phyloP scores from a whole-genome alignment of 2,113 vertebrate genomes.

The Bothrops jararaca region DNA sequence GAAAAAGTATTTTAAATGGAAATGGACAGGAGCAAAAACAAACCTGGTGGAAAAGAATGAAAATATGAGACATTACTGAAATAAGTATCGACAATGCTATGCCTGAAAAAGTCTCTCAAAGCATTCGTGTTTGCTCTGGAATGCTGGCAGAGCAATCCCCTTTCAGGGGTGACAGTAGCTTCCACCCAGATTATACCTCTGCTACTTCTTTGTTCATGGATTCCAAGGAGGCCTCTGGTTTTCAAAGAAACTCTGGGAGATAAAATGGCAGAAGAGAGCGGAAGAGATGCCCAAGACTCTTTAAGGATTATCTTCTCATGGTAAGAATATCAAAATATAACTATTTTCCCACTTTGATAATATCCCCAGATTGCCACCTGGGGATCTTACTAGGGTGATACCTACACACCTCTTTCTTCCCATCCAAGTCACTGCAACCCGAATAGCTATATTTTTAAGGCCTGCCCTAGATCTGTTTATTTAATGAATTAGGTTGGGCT shows the following conservation, averaged over 20 bases:
- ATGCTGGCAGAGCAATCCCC: neutral
- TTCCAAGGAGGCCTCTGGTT: neutral
- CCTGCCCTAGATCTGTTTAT: neutral
- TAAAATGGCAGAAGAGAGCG: neutral
- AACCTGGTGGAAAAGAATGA: neutral
- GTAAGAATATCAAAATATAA: neutral
- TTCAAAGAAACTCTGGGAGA: neutral
- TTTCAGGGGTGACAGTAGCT: neutral
- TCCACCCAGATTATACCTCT: neutral
- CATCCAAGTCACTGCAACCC: neutral
- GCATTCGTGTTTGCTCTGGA: neutral
- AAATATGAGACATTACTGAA: neutral
- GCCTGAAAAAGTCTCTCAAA: neutral
- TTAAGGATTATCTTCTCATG: neutral
- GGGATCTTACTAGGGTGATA: neutral
- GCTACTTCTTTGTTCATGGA: neutral
- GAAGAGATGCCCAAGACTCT: neutral
- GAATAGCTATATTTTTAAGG: neutral
- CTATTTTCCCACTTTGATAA: neutral
- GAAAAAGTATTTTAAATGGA: neutral
- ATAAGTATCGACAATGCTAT: neutral
- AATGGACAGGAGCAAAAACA: neutral
- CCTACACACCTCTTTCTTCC: neutral
- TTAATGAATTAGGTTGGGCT: neutral
- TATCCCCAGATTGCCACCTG: neutral